Conservation (phyloP, 2,113 vertebrate species). For the Thamnaconus septentrionalis region DNA sequence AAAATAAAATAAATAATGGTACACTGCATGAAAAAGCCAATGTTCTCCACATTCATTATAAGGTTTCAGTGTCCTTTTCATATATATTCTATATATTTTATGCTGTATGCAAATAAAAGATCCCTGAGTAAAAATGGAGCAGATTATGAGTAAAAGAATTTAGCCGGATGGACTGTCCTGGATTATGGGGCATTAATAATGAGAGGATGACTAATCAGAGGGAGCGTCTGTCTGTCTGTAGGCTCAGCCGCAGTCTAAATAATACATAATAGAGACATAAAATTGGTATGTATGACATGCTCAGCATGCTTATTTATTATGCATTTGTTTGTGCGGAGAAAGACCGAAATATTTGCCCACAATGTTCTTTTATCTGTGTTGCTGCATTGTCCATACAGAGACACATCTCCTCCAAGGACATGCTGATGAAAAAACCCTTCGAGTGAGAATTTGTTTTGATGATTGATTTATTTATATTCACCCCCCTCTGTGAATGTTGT, state of each 20-base stretch:
- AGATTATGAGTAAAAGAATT: too few relatives aligned
- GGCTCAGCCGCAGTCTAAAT: not conserved
- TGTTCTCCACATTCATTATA: too few relatives aligned
- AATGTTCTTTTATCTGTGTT: constrained; percentile 19
- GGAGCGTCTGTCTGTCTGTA: not conserved
- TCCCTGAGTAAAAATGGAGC: too few relatives aligned
- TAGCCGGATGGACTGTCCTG: too few relatives aligned
- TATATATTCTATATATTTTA: too few relatives aligned
- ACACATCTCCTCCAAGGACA: constrained; percentile 13
- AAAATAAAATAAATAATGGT: not conserved
- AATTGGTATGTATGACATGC: not conserved
- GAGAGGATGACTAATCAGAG: not conserved
- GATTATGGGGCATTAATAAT: too few relatives aligned
- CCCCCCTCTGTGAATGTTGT: constrained; percentile 16
- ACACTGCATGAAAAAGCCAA: not conserved
- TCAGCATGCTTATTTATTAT: constrained; percentile 16
- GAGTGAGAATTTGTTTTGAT: constrained; percentile 42
- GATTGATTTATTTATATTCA: constrained; percentile 30
- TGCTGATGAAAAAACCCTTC: constrained; percentile 7
- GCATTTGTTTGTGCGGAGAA: not conserved
- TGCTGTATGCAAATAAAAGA: too few relatives aligned
- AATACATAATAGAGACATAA: constrained; percentile 7
- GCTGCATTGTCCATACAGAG: constrained; percentile 2
- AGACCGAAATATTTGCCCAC: not conserved
- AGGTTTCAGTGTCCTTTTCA: too few relatives aligned